These are phyloP conservation scores for Glandiceps talaboti DNA, from an alignment of 53 echinoderm and acorn worm genomes.

Conservation along the genomic window DNA sequence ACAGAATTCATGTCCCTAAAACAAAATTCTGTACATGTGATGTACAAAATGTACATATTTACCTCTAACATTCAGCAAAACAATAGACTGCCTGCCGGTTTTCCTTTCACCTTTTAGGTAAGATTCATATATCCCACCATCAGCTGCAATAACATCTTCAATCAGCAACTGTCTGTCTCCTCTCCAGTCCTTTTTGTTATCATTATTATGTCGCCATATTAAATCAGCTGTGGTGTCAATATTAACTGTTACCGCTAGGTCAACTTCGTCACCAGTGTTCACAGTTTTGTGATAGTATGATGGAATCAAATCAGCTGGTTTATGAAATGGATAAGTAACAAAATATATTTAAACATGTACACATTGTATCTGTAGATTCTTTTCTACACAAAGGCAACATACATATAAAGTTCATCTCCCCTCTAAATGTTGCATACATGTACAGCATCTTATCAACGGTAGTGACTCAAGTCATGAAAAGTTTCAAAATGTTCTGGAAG, in stretches of 20 bases:
- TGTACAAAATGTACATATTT: not conserved
- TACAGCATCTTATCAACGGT: too few relatives aligned
- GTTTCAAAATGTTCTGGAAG: too few relatives aligned
- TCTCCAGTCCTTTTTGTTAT: not conserved
- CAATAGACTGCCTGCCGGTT: conserved; percentile 3
- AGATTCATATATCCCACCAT: conserved; percentile 25
- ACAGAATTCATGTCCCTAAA: conserved; percentile 2
- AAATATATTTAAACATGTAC: too few relatives aligned
- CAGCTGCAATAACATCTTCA: not conserved
- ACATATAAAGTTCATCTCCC: too few relatives aligned
- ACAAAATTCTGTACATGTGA: not conserved
- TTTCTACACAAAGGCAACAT: too few relatives aligned
- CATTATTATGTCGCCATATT: conserved; percentile 13
- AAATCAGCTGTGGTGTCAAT: not conserved
- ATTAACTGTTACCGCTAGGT: not conserved
- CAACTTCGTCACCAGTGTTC: not conserved
- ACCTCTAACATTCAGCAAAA: not conserved
- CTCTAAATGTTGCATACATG: too few relatives aligned
- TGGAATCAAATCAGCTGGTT: conserved; percentile 16
- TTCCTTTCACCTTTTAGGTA: not conserved
- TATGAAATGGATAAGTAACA: too few relatives aligned
- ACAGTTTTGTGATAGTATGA: not conserved
- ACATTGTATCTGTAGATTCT: too few relatives aligned
- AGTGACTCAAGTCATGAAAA: too few relatives aligned
- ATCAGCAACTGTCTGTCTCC: not conserved